These are phyloP conservation scores for Mythimna albipuncta DNA, from an alignment of 2,888 invertebrate species.

Conservation along the genomic window DNA sequence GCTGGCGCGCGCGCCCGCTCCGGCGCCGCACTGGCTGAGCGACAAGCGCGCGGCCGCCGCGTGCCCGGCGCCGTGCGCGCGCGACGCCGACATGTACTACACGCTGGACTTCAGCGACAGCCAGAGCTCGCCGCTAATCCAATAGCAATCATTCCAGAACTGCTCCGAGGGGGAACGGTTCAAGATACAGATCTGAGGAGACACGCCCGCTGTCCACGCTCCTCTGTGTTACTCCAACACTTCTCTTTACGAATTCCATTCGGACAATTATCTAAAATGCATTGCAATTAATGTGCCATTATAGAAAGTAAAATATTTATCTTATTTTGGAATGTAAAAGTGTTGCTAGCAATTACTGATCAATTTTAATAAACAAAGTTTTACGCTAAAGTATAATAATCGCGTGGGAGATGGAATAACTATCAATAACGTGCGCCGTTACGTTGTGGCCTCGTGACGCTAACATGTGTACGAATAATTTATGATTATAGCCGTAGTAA, in stretches of 20 bases:
- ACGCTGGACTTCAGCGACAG: slow-evolving; percentile 95
- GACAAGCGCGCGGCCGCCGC: slow-evolving; percentile 86
- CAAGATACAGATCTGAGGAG: slow-evolving; percentile 83
- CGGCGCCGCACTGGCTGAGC: slow-evolving; percentile 91
- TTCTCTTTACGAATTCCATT: slow-evolving; percentile 31
- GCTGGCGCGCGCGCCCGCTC: slow-evolving; percentile 82
- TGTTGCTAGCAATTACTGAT: slow-evolving; percentile 55
- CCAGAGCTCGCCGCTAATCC: slow-evolving; percentile 94
- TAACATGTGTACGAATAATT: slow-evolving; percentile 66
- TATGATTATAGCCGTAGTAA: slow-evolving; percentile 66
- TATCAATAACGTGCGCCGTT: slow-evolving; percentile 69
- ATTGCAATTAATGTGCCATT: slow-evolving; percentile 63
- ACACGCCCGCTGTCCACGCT: slow-evolving; percentile 3
- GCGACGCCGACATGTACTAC: slow-evolving; percentile 94
- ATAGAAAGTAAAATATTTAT: slow-evolving; percentile 61
- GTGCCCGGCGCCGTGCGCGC: slow-evolving; percentile 80
- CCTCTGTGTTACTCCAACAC: slow-evolving; percentile 28
- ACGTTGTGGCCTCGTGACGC: slow-evolving; percentile 68
- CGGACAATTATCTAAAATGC: slow-evolving; percentile 50
- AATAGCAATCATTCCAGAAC: slow-evolving; percentile 91
- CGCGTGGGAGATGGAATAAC: slow-evolving; percentile 69
- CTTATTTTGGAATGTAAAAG: slow-evolving; percentile 67
- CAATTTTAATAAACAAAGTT: slow-evolving; percentile 61
- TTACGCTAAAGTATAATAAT: slow-evolving; percentile 66
- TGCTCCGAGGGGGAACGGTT: slow-evolving; percentile 88